Conservation (phyloP, 2,113 vertebrate genomes). For the Cromileptes altivelis region DNA sequence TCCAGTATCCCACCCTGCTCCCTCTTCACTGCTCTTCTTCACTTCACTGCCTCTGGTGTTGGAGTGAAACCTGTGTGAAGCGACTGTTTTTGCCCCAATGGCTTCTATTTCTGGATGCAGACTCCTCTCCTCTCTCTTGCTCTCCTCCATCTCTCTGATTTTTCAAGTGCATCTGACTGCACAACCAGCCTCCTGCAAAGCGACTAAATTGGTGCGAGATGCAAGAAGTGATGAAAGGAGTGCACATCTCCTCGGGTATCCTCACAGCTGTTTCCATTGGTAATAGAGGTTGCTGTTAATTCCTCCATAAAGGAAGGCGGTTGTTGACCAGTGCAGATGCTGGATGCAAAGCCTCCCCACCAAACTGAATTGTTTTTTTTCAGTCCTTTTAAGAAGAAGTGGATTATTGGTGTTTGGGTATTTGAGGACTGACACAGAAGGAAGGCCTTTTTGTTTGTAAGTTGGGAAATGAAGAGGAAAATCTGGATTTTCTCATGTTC, state of each 20-base stretch:
- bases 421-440: not conserved
- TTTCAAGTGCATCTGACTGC: not conserved
- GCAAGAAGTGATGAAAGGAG: not conserved
- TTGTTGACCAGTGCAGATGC: not conserved
- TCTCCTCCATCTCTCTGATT: not conserved
- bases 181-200: not conserved
- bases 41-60: not conserved
- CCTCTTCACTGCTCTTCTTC: not conserved
- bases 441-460: slow-evolving; percentile 9
- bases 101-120: not conserved
- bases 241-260: not conserved
- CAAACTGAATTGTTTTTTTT: not conserved
- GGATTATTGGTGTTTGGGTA: not conserved
- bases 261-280: not conserved
- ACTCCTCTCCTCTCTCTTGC: not conserved
- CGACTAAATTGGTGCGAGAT: not conserved
- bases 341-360: not conserved
- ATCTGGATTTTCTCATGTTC: not conserved
- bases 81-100: not conserved
- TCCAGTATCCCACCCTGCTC: not conserved
- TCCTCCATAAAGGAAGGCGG: not conserved
- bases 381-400: not conserved
- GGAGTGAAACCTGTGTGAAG: not conserved
- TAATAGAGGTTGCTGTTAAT: not conserved
- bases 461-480: not conserved